Evolutionary conservation across 2,888 invertebrate genomes (phyloP).

Genomic region (Tromatobia lineatoria): DNA sequence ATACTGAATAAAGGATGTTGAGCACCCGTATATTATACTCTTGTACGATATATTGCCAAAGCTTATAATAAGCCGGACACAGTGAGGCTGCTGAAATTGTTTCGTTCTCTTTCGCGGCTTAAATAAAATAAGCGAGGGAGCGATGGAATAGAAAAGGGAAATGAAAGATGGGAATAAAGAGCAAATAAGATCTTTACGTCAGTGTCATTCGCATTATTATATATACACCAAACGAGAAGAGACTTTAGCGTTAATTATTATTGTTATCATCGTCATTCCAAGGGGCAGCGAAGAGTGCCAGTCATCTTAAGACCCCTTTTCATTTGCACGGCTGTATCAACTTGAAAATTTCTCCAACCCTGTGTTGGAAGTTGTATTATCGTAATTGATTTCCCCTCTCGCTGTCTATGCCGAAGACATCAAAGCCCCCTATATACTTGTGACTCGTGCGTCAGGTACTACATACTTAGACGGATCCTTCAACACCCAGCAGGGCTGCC

Average conservation of each 20-base stretch:
- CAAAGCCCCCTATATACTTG: constrained; percentile 50
- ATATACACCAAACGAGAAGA: background rate
- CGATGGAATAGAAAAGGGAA: background rate
- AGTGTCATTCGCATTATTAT: no score
- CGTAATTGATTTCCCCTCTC: constrained; percentile 24
- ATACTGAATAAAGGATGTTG: constrained; percentile 49
- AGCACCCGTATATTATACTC: constrained; percentile 63
- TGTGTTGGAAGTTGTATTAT: constrained; percentile 15
- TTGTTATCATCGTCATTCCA: background rate
- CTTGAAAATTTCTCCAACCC: constrained; percentile 8
- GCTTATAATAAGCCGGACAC: constrained; percentile 81
- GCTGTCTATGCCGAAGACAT: constrained; percentile 40
- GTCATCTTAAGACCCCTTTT: background rate
- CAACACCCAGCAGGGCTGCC: constrained; percentile 19
- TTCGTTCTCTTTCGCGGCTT: constrained; percentile 76
- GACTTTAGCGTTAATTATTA: background rate
- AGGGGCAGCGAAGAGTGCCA: no score
- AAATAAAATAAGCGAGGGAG: constrained; percentile 52
- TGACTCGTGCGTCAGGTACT: constrained; percentile 37
- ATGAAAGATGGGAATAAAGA: constrained; percentile 6
- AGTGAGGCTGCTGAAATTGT: constrained; percentile 79
- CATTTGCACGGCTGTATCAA: background rate
- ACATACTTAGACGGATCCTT: constrained; percentile 24
- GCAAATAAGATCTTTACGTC: constrained; percentile 1
- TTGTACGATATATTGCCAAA: constrained; percentile 74